Evolutionary conservation across 2,113 vertebrate genomes (phyloP).

Genomic region (Chloropsis cyanopogon): DNA sequence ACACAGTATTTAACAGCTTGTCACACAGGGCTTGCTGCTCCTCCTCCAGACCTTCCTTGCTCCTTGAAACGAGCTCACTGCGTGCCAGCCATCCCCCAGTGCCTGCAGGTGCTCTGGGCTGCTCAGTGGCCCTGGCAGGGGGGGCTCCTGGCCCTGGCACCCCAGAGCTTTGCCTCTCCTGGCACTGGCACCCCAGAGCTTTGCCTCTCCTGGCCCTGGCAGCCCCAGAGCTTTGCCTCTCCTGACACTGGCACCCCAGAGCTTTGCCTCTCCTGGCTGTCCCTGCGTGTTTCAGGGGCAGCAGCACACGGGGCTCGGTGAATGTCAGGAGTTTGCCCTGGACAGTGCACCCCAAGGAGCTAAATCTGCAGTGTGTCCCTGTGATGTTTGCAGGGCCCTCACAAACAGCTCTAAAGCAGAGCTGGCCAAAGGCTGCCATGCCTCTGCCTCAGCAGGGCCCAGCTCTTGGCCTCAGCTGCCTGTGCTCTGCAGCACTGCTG

Average conservation of each 20-base stretch:
- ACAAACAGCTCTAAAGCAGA: neutral
- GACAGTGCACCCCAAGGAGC: neutral
- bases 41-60: neutral
- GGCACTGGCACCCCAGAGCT: neutral
- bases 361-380: neutral
- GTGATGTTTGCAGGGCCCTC: neutral
- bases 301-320: neutral
- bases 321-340: neutral
- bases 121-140: neutral
- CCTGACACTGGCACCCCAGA: too few relatives aligned
- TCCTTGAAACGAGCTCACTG: fast-evolving
- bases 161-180: neutral
- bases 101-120: neutral
- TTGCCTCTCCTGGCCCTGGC: too few relatives aligned
- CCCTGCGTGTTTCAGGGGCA: neutral
- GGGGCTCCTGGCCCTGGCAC: neutral
- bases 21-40: neutral
- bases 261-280: neutral
- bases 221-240: too few relatives aligned
- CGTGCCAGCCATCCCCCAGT: neutral
- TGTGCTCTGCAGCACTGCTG: neutral
- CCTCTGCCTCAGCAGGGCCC: neutral
- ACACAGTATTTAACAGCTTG: neutral
- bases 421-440: neutral
- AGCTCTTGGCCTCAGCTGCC: neutral